Percentiles rank a stretch among this genome's conserved stretches.
Evolutionary conservation across 2,797 vertebrate species (phyloP).

Genomic region (Pseudotriccus pelzelni): DNA sequence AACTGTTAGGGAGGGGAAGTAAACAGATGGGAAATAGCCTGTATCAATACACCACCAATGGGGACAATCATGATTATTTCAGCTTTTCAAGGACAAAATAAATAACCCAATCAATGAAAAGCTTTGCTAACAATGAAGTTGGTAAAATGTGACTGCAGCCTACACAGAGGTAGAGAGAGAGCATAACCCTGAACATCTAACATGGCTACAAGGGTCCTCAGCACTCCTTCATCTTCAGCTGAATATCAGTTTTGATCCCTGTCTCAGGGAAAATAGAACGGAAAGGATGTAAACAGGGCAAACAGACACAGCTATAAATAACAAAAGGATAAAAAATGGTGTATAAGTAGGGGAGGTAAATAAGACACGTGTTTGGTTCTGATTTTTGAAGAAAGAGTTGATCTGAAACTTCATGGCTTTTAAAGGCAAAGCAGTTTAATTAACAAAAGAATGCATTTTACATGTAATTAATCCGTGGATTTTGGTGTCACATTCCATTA

Average conservation of each 20-base stretch:
- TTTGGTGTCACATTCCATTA: not conserved
- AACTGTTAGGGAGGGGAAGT: not conserved
- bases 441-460: not conserved
- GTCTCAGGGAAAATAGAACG: not conserved
- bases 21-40: not conserved
- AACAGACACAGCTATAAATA: rapidly evolving
- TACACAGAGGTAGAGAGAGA: not conserved
- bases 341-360: not conserved
- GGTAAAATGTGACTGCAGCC: not conserved
- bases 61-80: not conserved
- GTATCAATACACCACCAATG: not conserved
- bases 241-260: not conserved
- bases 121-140: not conserved
- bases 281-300: not conserved
- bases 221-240: not conserved
- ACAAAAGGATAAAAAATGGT: not conserved
- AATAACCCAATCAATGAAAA: not conserved
- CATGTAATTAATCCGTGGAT: not conserved
- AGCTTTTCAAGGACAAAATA: not conserved
- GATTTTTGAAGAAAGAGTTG: not conserved
- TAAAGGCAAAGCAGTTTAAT: not conserved
- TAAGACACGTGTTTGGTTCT: not conserved
- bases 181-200: not conserved
- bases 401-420: not conserved
- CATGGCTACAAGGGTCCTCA: not conserved